Evolutionary conservation across 1,140 invertebrate species (phyloP).

Genomic region (Calycopis cecrops): DNA sequence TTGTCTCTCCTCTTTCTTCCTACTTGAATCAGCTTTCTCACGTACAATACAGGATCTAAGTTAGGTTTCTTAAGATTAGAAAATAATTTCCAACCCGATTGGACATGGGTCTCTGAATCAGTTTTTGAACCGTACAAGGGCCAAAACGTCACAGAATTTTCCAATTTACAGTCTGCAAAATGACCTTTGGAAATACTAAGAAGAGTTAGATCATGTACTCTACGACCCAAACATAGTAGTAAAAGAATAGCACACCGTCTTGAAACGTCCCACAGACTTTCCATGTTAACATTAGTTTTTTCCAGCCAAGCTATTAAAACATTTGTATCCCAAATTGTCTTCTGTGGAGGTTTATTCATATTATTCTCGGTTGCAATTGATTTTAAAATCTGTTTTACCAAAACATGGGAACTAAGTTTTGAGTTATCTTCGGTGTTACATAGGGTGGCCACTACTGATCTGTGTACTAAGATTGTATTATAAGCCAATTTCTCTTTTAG

Average conservation of each 20-base stretch:
- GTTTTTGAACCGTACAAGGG: conserved; percentile 31
- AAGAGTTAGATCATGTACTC: conserved; percentile 29
- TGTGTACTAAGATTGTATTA: conserved; percentile 34
- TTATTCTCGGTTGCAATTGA: too few species aligned
- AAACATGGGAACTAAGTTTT: too few species aligned
- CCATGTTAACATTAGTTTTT: neutral
- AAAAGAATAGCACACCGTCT: conserved; percentile 23
- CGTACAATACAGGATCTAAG: conserved; percentile 21
- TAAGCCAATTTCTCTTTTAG: conserved; percentile 24
- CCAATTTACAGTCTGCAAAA: conserved; percentile 5
- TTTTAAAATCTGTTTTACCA: too few species aligned
- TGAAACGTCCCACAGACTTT: conserved; percentile 13
- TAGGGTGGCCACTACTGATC: too few species aligned
- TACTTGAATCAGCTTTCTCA: conserved; percentile 17
- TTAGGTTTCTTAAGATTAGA: conserved; percentile 17
- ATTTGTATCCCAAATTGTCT: too few species aligned
- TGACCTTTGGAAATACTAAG: conserved; percentile 8
- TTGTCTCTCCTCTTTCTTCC: neutral
- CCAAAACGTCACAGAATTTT: conserved; percentile 11
- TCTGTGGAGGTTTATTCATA: too few species aligned
- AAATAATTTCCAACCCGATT: conserved; percentile 25
- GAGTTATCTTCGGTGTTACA: too few species aligned
- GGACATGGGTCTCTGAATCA: conserved; percentile 15
- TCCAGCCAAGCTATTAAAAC: too few species aligned
- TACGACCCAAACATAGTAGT: conserved; percentile 25